These are phyloP conservation scores for Oceanites oceanicus DNA, from an alignment of 2,113 vertebrate genomes.

Conservation along the genomic window DNA sequence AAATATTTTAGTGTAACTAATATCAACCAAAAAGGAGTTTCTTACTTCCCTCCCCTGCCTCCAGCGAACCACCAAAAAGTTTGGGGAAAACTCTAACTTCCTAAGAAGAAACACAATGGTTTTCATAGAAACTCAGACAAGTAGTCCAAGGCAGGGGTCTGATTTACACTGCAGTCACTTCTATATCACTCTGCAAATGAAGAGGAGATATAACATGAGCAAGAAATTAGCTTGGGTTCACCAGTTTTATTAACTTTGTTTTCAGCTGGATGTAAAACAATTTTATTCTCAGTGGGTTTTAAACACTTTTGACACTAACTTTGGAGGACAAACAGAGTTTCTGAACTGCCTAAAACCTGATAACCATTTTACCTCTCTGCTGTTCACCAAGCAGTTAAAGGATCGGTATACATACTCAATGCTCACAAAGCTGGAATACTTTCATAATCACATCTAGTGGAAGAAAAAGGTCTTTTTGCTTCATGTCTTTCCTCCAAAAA, in stretches of 20 bases:
- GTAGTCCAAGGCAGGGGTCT: not conserved
- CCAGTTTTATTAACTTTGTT: not conserved
- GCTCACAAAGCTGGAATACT: not conserved
- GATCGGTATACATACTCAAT: not conserved
- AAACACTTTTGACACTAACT: not conserved
- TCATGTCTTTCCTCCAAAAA: not conserved
- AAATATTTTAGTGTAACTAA: not conserved
- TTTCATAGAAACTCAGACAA: not conserved
- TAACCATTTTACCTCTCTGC: not conserved
- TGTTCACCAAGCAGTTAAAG: not conserved
- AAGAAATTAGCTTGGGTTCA: not conserved
- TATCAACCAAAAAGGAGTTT: not conserved
- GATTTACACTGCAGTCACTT: fast-evolving
- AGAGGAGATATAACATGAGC: not conserved
- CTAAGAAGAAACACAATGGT: not conserved
- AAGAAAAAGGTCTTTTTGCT: not conserved
- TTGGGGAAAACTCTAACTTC: not conserved
- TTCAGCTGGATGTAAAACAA: not conserved
- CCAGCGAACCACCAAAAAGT: not conserved
- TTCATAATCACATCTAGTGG: not conserved
- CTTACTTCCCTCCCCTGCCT: fast-evolving
- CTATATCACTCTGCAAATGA: not conserved
- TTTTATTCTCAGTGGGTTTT: not conserved
- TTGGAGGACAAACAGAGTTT: not conserved
- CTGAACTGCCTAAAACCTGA: not conserved